phyloP scores from a whole-genome alignment of 23 tunicate species.

The Halocynthia roretzi region DNA sequence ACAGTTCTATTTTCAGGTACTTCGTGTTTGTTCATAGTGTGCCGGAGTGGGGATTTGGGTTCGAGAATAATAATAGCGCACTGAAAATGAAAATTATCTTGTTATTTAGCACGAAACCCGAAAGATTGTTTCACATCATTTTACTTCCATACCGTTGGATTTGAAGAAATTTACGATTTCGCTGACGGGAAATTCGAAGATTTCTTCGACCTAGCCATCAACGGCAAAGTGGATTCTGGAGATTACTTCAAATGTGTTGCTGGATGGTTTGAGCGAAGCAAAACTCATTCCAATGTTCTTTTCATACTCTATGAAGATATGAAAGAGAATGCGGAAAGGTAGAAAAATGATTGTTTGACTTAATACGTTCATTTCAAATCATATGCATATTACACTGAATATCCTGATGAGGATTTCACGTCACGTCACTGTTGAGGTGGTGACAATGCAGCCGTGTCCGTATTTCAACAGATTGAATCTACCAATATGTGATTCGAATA shows the following conservation, averaged over 20 bases:
- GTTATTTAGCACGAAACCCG: constrained; percentile 46
- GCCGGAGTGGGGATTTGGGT: no score
- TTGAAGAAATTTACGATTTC: constrained; percentile 29
- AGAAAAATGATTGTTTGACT: background rate
- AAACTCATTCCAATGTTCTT: constrained; percentile 25
- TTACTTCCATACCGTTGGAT: constrained; percentile 59
- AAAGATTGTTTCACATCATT: constrained; percentile 46
- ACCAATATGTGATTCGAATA: no score
- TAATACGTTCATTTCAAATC: background rate
- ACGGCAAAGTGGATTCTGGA: constrained; percentile 44
- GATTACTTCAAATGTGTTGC: constrained; percentile 50
- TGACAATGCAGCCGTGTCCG: no score
- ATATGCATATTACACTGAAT: no score
- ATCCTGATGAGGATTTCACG: no score
- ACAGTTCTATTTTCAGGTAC: no score
- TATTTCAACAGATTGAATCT: no score
- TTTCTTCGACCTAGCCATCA: constrained; percentile 41
- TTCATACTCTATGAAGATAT: constrained; percentile 22
- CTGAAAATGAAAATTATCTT: background rate
- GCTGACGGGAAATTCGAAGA: constrained; percentile 59
- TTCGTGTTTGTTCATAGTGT: no score
- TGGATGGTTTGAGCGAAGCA: constrained; percentile 40
- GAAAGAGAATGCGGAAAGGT: background rate
- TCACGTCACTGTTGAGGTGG: no score
- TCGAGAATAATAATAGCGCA: no score